Evolutionary conservation across 2,888 invertebrate genomes (phyloP), one percentile per base, ranked within the genome.

Genomic region (Galerucella calmariensis): DNA sequence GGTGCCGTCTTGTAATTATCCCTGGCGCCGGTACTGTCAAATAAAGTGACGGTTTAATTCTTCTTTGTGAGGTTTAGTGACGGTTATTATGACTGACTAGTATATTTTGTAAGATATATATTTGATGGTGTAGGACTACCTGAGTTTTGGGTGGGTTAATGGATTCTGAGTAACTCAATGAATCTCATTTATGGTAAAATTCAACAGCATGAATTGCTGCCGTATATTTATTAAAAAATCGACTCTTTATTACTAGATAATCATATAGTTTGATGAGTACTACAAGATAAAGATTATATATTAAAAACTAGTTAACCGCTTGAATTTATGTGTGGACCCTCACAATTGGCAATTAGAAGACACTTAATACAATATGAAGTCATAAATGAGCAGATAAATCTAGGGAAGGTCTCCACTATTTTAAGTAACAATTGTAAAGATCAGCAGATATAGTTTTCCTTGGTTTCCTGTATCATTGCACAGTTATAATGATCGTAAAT

Each of bases 1-100:
- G 73, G 74, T 78, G 75, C 69, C 76, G 78, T 77, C 79, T 80
- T 82, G 75, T 84, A 83, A 84, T 84, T 84, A 84, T 75, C 75
- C 75, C 74, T 81, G 81, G 82, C 81, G 81, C 82, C 83, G 83
- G 78, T 81, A 81, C 82, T 82, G 82, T 79, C 79, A 79, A 78
- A 78, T 74, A 75, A 70, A 76, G 66, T 77, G 79, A 79, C 75
- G 78, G 73, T 77, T 79, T 77, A 77, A 77, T 77, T 75, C 73
- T 77, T 78, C 75, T 70, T 70, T 53, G 14, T 65, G 59, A 48
- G 58, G 71, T 71, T 73, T 48, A 74, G 46, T 74, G 70, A 70
- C 59, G 66, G 70, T 65, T 65, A 65, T 65, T 65, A 65, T 58
- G 69, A 69, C 69, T 72, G 72, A 65, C 63, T 65, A 46, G 63